Percentiles rank a stretch among this genome's conserved stretches.
Conservation (phyloP, 2,888 invertebrate species). For the Pardosa pseudoannulata region DNA sequence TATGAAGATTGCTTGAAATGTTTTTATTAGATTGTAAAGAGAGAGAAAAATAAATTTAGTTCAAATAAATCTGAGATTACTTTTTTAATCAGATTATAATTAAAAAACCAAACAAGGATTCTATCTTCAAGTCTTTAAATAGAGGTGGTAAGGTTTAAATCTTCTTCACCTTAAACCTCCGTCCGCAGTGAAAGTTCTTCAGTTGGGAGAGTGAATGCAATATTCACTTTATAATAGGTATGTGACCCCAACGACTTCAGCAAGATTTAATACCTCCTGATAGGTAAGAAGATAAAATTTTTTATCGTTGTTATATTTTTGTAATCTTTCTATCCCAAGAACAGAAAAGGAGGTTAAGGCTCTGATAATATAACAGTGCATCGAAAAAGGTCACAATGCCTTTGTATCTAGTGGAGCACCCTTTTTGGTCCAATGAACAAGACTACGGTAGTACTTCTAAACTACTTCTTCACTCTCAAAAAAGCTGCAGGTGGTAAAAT, state of each 20-base stretch:
- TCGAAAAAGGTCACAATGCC: slow-evolving; percentile 32
- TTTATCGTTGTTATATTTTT: background rate
- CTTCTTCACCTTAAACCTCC: background rate
- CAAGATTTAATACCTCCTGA: background rate
- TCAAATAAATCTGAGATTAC: too few species aligned
- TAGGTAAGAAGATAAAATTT: background rate
- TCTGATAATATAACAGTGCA: slow-evolving; percentile 22
- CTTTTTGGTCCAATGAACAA: slow-evolving; percentile 16
- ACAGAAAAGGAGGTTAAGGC: slow-evolving; percentile 25
- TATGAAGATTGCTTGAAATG: too few species aligned
- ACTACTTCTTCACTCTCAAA: background rate
- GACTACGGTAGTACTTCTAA: background rate
- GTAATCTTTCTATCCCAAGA: background rate
- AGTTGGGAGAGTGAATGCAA: too few species aligned
- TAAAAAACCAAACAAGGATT: background rate
- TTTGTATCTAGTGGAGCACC: slow-evolving; percentile 12
- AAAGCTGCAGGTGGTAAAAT: background rate
- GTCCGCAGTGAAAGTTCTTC: too few species aligned
- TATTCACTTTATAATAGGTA: too few species aligned
- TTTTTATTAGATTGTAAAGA: too few species aligned
- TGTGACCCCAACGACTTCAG: too few species aligned
- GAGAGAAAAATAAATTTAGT: too few species aligned
- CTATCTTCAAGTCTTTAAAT: too few species aligned
- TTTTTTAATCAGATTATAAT: too few species aligned
- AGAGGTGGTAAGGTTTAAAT: too few species aligned